Evolutionary conservation across 2,113 vertebrate species (phyloP).

Genomic region (Oophaga pumilio): DNA sequence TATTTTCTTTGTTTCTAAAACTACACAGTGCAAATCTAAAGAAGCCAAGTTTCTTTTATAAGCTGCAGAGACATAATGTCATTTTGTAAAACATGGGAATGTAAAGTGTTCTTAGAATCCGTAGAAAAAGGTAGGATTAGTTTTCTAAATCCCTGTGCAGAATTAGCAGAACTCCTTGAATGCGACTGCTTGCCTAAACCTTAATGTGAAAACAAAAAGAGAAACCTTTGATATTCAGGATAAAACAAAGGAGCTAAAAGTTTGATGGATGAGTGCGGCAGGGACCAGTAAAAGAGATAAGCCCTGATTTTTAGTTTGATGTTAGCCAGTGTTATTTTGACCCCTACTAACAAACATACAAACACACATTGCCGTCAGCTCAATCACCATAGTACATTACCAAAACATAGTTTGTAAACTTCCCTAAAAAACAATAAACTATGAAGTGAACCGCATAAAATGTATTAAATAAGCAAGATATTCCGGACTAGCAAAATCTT

Average conservation of each 20-base stretch:
- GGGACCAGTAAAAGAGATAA: constrained; percentile 41
- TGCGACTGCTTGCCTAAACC: constrained; percentile 46
- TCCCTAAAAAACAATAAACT: background rate
- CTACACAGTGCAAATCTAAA: background rate
- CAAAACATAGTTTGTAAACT: constrained; percentile 22
- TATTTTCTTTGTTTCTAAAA: background rate
- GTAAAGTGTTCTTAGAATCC: constrained; percentile 43
- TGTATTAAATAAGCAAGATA: background rate
- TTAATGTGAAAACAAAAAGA: constrained; percentile 48
- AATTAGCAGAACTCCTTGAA: constrained; percentile 46
- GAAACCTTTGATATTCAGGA: constrained; percentile 49
- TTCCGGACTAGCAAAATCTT: background rate
- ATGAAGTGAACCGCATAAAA: background rate
- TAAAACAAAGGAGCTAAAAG: constrained; percentile 40
- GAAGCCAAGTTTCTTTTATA: constrained; percentile 12
- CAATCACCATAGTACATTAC: background rate
- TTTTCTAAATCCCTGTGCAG: constrained; percentile 46
- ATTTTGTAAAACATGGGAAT: constrained; percentile 50
- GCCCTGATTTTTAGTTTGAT: constrained; percentile 45
- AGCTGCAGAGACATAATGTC: constrained; percentile 25
- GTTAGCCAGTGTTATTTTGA: constrained; percentile 40
- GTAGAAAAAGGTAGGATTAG: constrained; percentile 52
- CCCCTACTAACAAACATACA: constrained; percentile 6
- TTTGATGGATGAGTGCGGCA: constrained; percentile 48
- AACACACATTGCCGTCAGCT: background rate